Evolutionary conservation across 2,797 vertebrate genomes (phyloP), one percentile per base, ranked within the genome.

Genomic region (Aulostomus chinensis): DNA sequence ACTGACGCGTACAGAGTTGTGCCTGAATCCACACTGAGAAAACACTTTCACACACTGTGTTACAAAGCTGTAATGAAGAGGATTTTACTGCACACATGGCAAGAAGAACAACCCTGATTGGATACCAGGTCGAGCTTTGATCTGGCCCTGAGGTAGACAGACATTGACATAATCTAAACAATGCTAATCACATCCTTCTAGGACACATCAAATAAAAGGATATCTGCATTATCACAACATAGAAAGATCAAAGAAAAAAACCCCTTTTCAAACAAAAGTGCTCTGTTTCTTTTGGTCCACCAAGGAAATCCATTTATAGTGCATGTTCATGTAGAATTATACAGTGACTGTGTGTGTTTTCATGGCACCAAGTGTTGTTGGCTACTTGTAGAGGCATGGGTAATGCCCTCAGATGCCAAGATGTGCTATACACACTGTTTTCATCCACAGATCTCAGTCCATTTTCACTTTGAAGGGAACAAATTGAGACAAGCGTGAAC

Each of bases 91-190:
- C 80, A 90, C 88, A 87, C 84, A 82, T 86, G 91, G 90, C 92
- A 92, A 87, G 88, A 87, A 78, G 84, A 90, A 78, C 88, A 89
- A 92, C 81, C 91, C 91, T 91, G 90, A 94, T 88, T 90, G 92
- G 94, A 95, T 90, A 95, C 95, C 95, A 93, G 92, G 85, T 92
- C 90, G 91, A 89, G 89, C 91, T 93, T 93, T 92, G 90, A 93
- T 92, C 91, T 95, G 96, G 96, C 91, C 95, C 95, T 99, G 97
- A 99, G 97, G 97, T 99, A 99, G 96, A 98, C 95, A 90, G 94
- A 98, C 95, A 91, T 92, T 92, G 94, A 94, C 92, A 94, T 91
- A 93, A 96, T 88, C 84, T 90, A 87, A 90, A 92, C 85, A 78
- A 85, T 85, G 81, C 89, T 82, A 84, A 86, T 87, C 78, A 86